Evolutionary conservation across 2,888 invertebrate genomes (phyloP).

Genomic region (Eupithecia insigniata): DNA sequence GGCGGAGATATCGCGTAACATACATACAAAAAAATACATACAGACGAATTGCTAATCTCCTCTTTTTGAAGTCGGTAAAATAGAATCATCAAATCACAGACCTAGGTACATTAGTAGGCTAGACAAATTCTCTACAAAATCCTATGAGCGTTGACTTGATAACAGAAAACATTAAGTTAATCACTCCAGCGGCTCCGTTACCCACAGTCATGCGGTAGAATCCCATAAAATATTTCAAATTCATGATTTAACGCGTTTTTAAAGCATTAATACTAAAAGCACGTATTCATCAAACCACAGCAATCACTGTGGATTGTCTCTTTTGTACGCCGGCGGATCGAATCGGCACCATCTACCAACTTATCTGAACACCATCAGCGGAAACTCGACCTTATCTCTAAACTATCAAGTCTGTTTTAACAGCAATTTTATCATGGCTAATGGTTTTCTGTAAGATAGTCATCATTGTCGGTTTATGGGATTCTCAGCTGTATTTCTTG

Average conservation of each 20-base stretch:
- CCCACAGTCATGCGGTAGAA: constrained; percentile 30
- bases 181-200: background rate
- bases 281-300: constrained; percentile 58
- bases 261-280: constrained; percentile 49
- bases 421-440: constrained; percentile 27
- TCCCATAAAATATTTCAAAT: constrained; percentile 40
- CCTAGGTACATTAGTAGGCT: too few relatives aligned
- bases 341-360: constrained; percentile 44
- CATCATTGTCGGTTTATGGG: constrained; percentile 19
- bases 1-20: too few relatives aligned
- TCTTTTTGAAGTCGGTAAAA: too few relatives aligned
- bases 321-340: constrained; percentile 57
- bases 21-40: too few relatives aligned
- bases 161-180: background rate
- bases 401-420: constrained; percentile 11
- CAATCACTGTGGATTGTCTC: constrained; percentile 63
- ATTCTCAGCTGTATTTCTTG: constrained; percentile 17
- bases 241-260: constrained; percentile 42
- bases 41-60: too few relatives aligned
- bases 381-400: constrained; percentile 24
- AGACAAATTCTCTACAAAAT: background rate
- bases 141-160: background rate
- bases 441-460: constrained; percentile 34
- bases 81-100: too few relatives aligned
- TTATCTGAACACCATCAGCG: constrained; percentile 13